Conservation (phyloP, 2,888 invertebrate species). For the Spilosoma lubricipeda region DNA sequence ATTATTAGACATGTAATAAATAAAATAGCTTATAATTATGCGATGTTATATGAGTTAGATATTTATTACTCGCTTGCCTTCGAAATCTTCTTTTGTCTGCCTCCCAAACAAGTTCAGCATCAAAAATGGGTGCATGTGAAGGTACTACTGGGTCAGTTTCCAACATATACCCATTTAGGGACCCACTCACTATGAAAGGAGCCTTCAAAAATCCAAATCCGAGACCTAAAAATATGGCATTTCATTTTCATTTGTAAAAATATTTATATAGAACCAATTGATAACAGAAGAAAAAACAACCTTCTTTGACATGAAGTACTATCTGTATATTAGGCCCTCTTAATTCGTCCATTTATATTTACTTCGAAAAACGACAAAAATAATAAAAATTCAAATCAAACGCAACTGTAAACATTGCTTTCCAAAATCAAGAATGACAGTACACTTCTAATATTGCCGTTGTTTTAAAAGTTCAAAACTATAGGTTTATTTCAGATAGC, state of each 20-base stretch:
- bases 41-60: background rate
- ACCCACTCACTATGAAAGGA: conserved; percentile 86
- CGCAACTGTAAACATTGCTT: conserved; percentile 68
- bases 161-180: conserved; percentile 88
- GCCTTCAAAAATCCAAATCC: conserved; percentile 86
- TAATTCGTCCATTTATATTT: conserved; percentile 87
- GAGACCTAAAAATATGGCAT: conserved; percentile 72
- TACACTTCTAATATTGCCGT: conserved; percentile 23
- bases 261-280: background rate
- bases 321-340: conserved; percentile 88
- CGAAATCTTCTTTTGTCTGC: conserved; percentile 90
- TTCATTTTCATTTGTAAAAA: background rate
- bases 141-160: conserved; percentile 89
- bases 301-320: conserved; percentile 89
- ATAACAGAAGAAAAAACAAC: conserved; percentile 57
- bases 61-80: conserved; percentile 73
- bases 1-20: background rate
- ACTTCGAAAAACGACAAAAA: conserved; percentile 49
- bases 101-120: conserved; percentile 92
- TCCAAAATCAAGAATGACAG: conserved; percentile 59
- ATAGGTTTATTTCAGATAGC: background rate
- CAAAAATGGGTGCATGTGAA: conserved; percentile 87
- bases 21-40: background rate
- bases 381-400: conserved; percentile 66
- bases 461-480: background rate